A percentile compares a stretch with the other conserved stretches of the same genome.
Conservation (phyloP, 2,797 vertebrate genomes). For the Cirrhinus molitorella region DNA sequence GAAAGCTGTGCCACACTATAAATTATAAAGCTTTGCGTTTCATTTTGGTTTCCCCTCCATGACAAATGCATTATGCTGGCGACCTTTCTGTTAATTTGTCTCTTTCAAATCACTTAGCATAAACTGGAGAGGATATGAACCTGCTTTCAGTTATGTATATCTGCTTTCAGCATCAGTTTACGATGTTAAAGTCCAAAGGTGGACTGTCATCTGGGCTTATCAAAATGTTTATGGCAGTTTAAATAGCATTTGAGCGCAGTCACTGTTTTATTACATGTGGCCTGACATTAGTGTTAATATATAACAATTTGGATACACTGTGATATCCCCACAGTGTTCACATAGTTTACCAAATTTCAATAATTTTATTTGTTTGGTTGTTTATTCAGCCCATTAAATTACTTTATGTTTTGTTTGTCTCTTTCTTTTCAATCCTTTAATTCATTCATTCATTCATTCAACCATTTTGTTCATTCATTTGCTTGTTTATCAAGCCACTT, state of each 20-base stretch:
- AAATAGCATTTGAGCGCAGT: neutral
- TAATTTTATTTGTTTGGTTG: neutral
- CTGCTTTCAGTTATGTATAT: slow-evolving; percentile 59
- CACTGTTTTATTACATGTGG: neutral
- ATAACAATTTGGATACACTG: neutral
- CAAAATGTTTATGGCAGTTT: slow-evolving; percentile 38
- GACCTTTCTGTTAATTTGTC: neutral
- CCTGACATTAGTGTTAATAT: neutral
- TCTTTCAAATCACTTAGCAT: neutral
- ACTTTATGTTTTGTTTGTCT: too few species aligned
- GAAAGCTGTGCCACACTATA: neutral
- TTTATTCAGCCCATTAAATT: too few species aligned
- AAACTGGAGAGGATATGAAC: slow-evolving; percentile 40
- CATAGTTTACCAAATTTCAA: too few species aligned
- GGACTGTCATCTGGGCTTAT: slow-evolving; percentile 21
- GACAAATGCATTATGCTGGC: neutral
- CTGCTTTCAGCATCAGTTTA: slow-evolving; percentile 59
- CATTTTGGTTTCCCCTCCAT: neutral
- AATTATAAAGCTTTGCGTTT: slow-evolving; percentile 12
- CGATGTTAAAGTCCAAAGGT: slow-evolving; percentile 74
- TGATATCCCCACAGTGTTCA: neutral
- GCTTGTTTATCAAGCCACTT: neutral
- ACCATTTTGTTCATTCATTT: neutral
- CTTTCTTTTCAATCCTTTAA: neutral
- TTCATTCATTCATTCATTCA: neutral